These are phyloP conservation scores for Ctenicera cuprea DNA, from an alignment of 2,888 invertebrate genomes.

Conservation along the genomic window DNA sequence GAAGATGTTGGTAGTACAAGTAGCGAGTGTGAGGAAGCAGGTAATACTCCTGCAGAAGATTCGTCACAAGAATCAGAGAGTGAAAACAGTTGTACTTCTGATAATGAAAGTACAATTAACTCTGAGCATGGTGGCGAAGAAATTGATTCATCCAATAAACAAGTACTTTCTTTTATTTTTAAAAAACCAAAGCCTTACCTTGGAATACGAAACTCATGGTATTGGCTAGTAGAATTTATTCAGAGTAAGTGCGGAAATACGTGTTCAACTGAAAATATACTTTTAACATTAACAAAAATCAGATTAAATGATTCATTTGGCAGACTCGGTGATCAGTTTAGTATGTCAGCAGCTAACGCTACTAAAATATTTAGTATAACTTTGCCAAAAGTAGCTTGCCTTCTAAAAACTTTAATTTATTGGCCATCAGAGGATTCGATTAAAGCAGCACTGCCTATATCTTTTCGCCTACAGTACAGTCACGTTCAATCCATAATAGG, in stretches of 20 bases:
- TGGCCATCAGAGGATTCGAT: not conserved
- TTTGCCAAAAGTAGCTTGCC: no score
- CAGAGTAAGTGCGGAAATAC: no score
- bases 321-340: not conserved
- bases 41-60: not conserved
- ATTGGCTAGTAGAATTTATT: no score
- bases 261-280: no score
- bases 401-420: no score
- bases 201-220: not conserved
- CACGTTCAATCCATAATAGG: constrained; percentile 20
- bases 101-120: not conserved
- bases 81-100: not conserved
- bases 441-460: constrained; percentile 7
- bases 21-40: not conserved
- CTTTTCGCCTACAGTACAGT: constrained; percentile 18
- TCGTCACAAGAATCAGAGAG: not conserved
- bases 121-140: not conserved
- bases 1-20: not conserved
- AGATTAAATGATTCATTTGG: not conserved
- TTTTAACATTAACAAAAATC: no score
- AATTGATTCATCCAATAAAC: not conserved
- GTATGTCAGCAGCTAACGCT: not conserved
- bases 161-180: not conserved
- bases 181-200: not conserved
- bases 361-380: no score